Evolutionary conservation across 2,888 invertebrate species (phyloP).

Genomic region (Oscheius onirici): DNA sequence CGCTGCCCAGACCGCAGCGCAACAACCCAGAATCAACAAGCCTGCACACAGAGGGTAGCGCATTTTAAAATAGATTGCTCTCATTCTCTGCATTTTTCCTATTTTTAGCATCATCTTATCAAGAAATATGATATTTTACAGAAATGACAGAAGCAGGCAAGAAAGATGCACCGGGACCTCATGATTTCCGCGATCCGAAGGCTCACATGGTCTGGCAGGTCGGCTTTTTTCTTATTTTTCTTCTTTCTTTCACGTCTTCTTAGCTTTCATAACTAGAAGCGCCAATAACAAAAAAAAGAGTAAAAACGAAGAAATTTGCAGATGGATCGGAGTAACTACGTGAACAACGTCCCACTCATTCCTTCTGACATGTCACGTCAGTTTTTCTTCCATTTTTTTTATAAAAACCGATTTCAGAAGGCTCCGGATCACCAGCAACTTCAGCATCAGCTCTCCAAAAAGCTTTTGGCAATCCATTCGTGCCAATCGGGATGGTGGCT

Average conservation of each 20-base stretch:
- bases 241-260: not conserved
- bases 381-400: slow-evolving; percentile 12
- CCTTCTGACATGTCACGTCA: slow-evolving; percentile 55
- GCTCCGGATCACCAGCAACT: slow-evolving; percentile 33
- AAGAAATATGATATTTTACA: not conserved
- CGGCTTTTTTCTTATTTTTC: not conserved
- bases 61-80: too few species aligned
- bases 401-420: not conserved
- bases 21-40: too few species aligned
- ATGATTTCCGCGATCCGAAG: slow-evolving; percentile 59
- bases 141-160: slow-evolving; percentile 19
- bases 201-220: slow-evolving; percentile 61
- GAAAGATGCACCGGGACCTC: slow-evolving; percentile 39
- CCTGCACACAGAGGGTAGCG: too few species aligned
- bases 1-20: too few species aligned
- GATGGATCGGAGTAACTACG: slow-evolving; percentile 43
- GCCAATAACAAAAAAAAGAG: not conserved
- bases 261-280: not conserved
- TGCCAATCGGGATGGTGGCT: slow-evolving; percentile 63
- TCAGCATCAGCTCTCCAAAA: slow-evolving; percentile 49
- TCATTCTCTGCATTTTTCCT: not conserved
- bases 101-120: not conserved
- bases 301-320: slow-evolving; percentile 17
- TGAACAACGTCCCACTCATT: slow-evolving; percentile 57
- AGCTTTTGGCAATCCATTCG: slow-evolving; percentile 59